Base-by-base conservation (phyloP, 2,797 vertebrate genomes). In the Streptopelia turtur region DNA sequence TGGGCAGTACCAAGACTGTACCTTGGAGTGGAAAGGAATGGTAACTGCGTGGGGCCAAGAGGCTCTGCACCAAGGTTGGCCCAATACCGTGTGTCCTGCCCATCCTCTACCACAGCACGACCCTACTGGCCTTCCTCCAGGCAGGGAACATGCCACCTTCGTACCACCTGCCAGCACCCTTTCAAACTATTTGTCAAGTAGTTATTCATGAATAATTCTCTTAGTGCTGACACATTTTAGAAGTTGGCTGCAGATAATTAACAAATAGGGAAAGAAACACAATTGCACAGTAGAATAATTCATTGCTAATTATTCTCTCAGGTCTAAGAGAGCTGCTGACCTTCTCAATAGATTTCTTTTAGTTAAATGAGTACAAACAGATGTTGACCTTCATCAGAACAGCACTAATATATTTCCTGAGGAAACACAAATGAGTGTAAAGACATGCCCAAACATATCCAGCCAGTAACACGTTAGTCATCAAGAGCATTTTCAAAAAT, bases 351-450 rank as follows among this genome's bases (percentile, higher is more conserved):
- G 30, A 12, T 84, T 95, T 89, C 72, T 87, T 93, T 94, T 80
- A 57, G 70, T 96, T 90, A 94, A 82, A 80, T 13, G 55, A 84
- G 61, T 88, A 92, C 81, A 95, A 84, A 92, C 76, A 96, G 94
- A 93, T 94, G 90, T 89, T 96, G 92, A 95, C 94, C 83, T 96
- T 96, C 93, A 91, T 84, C 72, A 83, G 81, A 95, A 83, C n/a
- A 76, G 30, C 2, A 2, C 8, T 43, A 61, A 89, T 66, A 45
- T 43, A 83, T 93, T 94, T 95, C 75, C 86, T 64, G 47, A 88
- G 71, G 86, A 91, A 83, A 86, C 63, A 80, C 31, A 89, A 94
- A 84, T 27, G 22, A 66, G 31, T 31, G 31, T 64, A 64, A 90
- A 89, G 63, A 72, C 65, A 76, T 31, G 39, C 83, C 53, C 76